Base-by-base conservation (phyloP, 2,113 vertebrate species). In the Bufo gargarizans region DNA sequence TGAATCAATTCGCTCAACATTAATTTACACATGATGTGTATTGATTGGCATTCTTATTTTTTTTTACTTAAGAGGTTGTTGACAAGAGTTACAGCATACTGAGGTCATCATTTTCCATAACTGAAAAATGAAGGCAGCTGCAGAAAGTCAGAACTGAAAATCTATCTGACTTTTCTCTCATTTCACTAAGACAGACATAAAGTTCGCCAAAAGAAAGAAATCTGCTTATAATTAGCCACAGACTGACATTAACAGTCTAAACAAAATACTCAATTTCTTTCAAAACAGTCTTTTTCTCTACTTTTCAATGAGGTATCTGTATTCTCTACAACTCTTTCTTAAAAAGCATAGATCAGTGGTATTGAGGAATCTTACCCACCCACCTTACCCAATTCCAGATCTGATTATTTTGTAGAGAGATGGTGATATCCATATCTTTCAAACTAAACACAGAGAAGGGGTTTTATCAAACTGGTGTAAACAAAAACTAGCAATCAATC, bases 161-260 rank as follows among this genome's bases (percentile, higher is more conserved):
- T 49, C 58, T 81, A 43, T 81, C 56, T 6, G 59, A 80, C 55
- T 61, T 81, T 81, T 82, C 58, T 82, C 80, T 7, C 80, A 82
- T 82, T 82, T 82, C 80, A 65, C 80, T 20, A 82, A 82, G 58
- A 82, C 80, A 82, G 80, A 82, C 80, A 82, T 63, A 10, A 82
- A 20, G 80, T 82, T 43, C 20, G 80, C 80, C 80, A 82, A 82
- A 63, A 82, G 80, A 82, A 82, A 82, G 79, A 65, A 82, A 63
- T 82, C 80, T 63, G 59, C 58, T 82, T 82, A 49, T 47, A 82
- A 59, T 82, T 82, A 65, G 43, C 59, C 59, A 47, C 79, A 81
- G 63, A 61, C 79, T 81, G 33, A 61, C 59, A 82, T 49, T 49
- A 82, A 20, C 58, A 82, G 80, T 50, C 80, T 82, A 82, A 82